These are phyloP conservation scores for Axinella damicornis DNA, from an alignment of 37 sponge, comb jelly and placozoan genomes.

Conservation along the genomic window DNA sequence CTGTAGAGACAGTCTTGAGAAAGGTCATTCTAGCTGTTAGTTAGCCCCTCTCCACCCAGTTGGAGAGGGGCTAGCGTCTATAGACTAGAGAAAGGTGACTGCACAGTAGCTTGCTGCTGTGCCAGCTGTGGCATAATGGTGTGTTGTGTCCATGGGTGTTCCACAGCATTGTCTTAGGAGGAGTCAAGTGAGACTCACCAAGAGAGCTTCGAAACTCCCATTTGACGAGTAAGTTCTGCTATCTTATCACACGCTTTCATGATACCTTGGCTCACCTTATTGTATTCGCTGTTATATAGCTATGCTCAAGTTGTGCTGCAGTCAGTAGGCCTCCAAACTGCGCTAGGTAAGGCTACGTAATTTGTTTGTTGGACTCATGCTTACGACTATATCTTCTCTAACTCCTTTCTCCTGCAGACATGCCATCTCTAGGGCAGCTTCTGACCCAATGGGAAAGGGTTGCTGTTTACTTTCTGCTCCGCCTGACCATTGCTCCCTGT, in stretches of 20 bases:
- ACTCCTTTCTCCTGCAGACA: slow-evolving; percentile 17
- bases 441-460: slow-evolving; percentile 61
- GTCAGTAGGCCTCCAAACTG: slow-evolving; percentile 23
- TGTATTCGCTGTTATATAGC: slow-evolving; percentile 18
- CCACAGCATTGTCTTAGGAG: slow-evolving; percentile 52
- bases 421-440: slow-evolving; percentile 32
- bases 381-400: not conserved
- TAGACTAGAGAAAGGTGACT: too few relatives aligned
- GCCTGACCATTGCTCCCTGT: slow-evolving; percentile 80
- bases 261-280: too few relatives aligned
- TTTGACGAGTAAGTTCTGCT: slow-evolving; percentile 53
- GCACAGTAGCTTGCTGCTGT: too few relatives aligned
- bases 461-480: slow-evolving; percentile 72
- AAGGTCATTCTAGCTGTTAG: slow-evolving; percentile 45
- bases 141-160: slow-evolving; percentile 7
- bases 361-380: not conserved
- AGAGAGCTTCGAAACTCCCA: slow-evolving; percentile 68
- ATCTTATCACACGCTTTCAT: too few relatives aligned
- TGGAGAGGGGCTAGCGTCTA: too few relatives aligned
- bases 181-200: slow-evolving; percentile 58
- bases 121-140: too few relatives aligned
- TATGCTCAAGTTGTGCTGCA: slow-evolving; percentile 48
- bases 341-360: slow-evolving; percentile 22
- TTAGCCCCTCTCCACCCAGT: not conserved
- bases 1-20: slow-evolving; percentile 67